Evolutionary conservation across 2,797 vertebrate genomes (phyloP), one percentile per base, ranked within the genome.

Genomic region (Salarias fasciatus): DNA sequence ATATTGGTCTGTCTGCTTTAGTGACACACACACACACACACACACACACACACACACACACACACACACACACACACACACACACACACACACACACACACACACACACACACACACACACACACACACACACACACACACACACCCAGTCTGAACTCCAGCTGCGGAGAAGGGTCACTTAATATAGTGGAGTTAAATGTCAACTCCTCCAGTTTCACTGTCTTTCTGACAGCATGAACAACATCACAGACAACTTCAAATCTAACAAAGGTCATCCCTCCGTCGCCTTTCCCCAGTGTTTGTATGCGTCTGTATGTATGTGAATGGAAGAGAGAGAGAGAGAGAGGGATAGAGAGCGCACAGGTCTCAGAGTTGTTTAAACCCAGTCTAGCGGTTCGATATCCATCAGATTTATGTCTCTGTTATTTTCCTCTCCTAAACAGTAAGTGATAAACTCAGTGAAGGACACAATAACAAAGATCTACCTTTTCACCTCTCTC

Each of bases 381-480:
- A 83, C 43, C 42, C 54, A 50, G 68, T 12, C 80, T 49, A 12
- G 63, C 6, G 28, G 72, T 72, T 77, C 56, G 31, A 86, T 84
- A 81, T 75, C 80, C 70, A 80, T 87, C 84, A 82, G 82, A 87
- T 86, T 85, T 79, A 80, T 83, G 79, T 84, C 77, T 86, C 54
- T 66, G 75, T 84, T 82, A 80, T 82, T 86, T 87, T 77, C 67
- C 64, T 72, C 81, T 75, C 45, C 75, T 83, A 82, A 86, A 90
- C 78, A 84, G 47, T 72, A 70, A 76, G 79, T 73, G 80, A 86
- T 87, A 80, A 82, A 88, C 79, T 77, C 76, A 54, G 71, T 62
- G 80, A 91, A 88, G 83, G 86, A 89, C 79, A 81, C 77, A 77
- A 72, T 83, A 83, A 82, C 79, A 86, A 60, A 81, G 72, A 80